phyloP scores from a whole-genome alignment of 2,797 vertebrate species.

The Hapalemur alaotrensis region DNA sequence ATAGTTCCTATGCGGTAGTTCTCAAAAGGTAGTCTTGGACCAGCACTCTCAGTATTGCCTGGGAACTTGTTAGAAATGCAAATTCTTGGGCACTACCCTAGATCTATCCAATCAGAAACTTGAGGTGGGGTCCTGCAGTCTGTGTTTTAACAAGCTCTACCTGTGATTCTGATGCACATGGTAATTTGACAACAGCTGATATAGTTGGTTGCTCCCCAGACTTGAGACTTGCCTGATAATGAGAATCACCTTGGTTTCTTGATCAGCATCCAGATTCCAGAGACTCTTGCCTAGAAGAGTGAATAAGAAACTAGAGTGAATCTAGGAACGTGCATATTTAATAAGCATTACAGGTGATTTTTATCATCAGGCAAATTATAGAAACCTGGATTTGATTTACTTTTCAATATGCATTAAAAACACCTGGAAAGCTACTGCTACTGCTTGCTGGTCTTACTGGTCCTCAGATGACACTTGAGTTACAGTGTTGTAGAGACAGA shows the following conservation, averaged over 20 bases:
- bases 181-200: not conserved
- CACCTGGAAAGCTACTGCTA: not conserved
- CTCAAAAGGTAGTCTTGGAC: not conserved
- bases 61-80: not conserved
- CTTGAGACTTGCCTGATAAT: not conserved
- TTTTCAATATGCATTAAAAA: not conserved
- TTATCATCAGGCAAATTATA: not conserved
- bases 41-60: not conserved
- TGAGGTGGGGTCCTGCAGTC: not conserved
- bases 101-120: not conserved
- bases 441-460: not conserved
- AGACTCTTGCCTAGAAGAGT: not conserved
- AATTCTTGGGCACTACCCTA: not conserved
- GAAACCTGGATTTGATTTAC: not conserved
- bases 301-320: not conserved
- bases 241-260: not conserved
- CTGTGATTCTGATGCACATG: not conserved
- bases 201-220: not conserved
- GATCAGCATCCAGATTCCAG: not conserved
- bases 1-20: not conserved
- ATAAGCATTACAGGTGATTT: not conserved
- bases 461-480: not conserved
- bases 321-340: not conserved
- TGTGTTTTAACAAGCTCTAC: not conserved
- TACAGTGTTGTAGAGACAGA: not conserved